A percentile compares a stretch with the other conserved stretches of the same genome.
phyloP scores from a whole-genome alignment of 1,140 invertebrate genomes.

The Drosophila sechellia region DNA sequence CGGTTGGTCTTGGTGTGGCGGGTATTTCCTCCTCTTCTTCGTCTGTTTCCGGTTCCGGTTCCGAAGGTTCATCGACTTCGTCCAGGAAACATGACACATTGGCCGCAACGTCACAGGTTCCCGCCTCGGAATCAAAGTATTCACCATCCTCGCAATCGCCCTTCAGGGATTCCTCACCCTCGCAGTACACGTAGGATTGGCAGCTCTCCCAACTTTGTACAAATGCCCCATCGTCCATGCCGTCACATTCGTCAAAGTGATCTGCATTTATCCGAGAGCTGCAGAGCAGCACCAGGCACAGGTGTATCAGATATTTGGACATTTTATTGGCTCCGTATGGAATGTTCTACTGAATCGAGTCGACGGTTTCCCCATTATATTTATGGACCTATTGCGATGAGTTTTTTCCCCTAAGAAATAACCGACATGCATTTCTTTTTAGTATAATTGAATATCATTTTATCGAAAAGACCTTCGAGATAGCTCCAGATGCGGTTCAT shows the following conservation, averaged over 20 bases:
- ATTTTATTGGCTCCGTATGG: slow-evolving; percentile 39
- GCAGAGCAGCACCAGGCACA: slow-evolving; percentile 27
- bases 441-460: slow-evolving; percentile 63
- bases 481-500: slow-evolving; percentile 34
- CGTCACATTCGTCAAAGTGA: slow-evolving; percentile 64
- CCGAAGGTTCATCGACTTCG: slow-evolving; percentile 55
- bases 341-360: slow-evolving; percentile 49
- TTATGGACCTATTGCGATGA: slow-evolving; percentile 41
- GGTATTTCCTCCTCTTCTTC: slow-evolving; percentile 22
- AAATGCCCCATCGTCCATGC: slow-evolving; percentile 46
- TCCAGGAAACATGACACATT: slow-evolving; percentile 75
- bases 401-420: slow-evolving; percentile 11
- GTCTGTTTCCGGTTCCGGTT: slow-evolving; percentile 30
- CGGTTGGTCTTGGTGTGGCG: slow-evolving; percentile 11
- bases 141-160: slow-evolving; percentile 67
- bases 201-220: slow-evolving; percentile 69
- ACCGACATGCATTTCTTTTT: slow-evolving; percentile 69
- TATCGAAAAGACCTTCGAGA: slow-evolving; percentile 58
- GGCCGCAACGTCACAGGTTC: slow-evolving; percentile 53
- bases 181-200: slow-evolving; percentile 72
- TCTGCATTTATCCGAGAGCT: slow-evolving; percentile 26
- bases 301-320: slow-evolving; percentile 41
- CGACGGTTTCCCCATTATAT: slow-evolving; percentile 25
- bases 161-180: slow-evolving; percentile 64
- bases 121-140: slow-evolving; percentile 66